Base-by-base conservation (phyloP, 2,113 vertebrate species). In the Malaclemys terrapin region DNA sequence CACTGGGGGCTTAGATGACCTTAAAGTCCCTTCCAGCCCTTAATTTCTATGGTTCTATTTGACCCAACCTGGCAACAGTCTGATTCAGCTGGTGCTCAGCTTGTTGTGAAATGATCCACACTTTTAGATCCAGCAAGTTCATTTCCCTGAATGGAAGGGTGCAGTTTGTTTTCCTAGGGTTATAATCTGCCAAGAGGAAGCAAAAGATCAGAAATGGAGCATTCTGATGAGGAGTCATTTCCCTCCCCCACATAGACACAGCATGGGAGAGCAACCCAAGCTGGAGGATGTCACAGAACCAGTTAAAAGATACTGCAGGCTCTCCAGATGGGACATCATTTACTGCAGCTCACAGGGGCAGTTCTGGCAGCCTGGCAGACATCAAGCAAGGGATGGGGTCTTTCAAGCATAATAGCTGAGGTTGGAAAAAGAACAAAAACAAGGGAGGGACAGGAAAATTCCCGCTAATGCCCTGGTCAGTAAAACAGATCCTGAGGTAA, bases 231-330 rank as follows among this genome's bases (percentile, higher is more conserved):
- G 65, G n/a, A 72, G 11, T n/a, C 65, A 38, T 38, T 10, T 38
- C 31, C 27, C 88, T 80, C 45, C 88, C 20, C 47, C 12, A 5
- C 5, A 50, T 31, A 3, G 5, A 10, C 80, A 45, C 9, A 54
- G 38, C 0, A 8, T 10, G 83, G 80, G 20, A 38, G 27, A 82
- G 10, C 45, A 31, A 38, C 56, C 12, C 10, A n/a, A 14, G 56
- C 56, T 69, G 52, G 65, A 50, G 57, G 42, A 78, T 69, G 5
- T 12, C 42, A 20, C 42, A 79, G 0, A 0, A 82, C 25, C 45
- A 53, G 20, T 72, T 59, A 12, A 3, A 82, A 22, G 9, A 42
- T n/a, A 35, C 75, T 84, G 31, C 29, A 59, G 31, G 1, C 49
- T 24, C 24, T 86, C 65, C 85, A 31, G 53, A 78, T 10, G 14